Evolutionary conservation across 2,888 invertebrate genomes (phyloP), one percentile per base, ranked within the genome.

Genomic region (Syritta pipiens): DNA sequence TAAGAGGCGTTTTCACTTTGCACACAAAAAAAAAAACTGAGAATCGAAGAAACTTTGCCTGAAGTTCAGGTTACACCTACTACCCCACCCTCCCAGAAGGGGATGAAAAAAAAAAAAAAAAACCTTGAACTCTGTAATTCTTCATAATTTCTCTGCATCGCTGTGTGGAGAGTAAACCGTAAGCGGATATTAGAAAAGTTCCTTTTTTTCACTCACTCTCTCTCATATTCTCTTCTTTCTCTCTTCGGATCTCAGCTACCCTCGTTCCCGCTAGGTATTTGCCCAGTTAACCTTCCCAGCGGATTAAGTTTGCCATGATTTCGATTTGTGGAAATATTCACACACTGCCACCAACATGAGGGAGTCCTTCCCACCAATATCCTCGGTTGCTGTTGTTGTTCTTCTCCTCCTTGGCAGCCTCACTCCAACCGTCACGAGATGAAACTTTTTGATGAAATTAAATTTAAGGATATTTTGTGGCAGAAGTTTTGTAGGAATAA

Each of bases 131-230:
- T 69, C 30, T 42, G 20, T 42, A 51, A 59, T 22, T 60, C 42
- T 42, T 48, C 46, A 67, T 69, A 60, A 51, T 42, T 51, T 30
- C 37, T 30, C 14, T 10, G 3, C 12, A 28, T 57, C 40, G 30
- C 46, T 37, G 19, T 59, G 28, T 28, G 59, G 32, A 51, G 48
- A 44, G 40, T 14, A 44, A 51, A 44, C 32, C 35, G 59, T 69
- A 26, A 60, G 59, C 69, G 69, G 59, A 69, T 69, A 69, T 69
- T 69, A 69, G 51, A 69, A 69, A 60, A 60, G 69, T 60, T 51
- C 0, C 20, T 59, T 40, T 69, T 26, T 37, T 49, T 14, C 2
- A 26, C 12, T 9, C n/a, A n/a, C n/a, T 35, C 10, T 32, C 14
- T 14, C 10, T 28, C 28, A 9, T 6, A 28, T 28, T 46, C 24